These are phyloP conservation scores for Drosophila saltans DNA, from an alignment of 1,140 invertebrate species.

Conservation along the genomic window DNA sequence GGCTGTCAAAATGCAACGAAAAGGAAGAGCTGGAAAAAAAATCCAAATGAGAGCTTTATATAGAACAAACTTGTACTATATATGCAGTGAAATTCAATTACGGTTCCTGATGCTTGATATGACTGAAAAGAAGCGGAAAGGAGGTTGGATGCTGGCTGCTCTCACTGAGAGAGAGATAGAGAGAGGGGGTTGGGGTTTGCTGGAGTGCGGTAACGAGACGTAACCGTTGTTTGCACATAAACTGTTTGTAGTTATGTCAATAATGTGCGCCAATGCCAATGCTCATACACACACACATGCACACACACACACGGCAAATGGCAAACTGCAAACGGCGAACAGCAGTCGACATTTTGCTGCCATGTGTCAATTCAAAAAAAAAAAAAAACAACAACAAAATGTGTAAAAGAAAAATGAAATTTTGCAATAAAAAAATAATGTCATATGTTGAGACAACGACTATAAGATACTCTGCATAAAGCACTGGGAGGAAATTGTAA, in stretches of 20 bases:
- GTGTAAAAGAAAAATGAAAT: constrained; percentile 41
- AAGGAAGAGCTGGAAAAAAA: not conserved
- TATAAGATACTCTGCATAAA: not conserved
- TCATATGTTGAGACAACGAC: not conserved
- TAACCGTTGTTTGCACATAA: constrained; percentile 77
- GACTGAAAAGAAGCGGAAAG: constrained; percentile 25
- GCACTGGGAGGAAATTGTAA: too few species aligned
- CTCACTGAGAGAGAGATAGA: not conserved
- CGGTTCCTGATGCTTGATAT: constrained; percentile 10
- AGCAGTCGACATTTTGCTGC: constrained; percentile 43
- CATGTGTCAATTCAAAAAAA: constrained; percentile 65
- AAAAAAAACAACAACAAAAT: constrained; percentile 35
- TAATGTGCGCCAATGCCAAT: constrained; percentile 46
- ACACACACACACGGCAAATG: constrained; percentile 30
- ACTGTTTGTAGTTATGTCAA: constrained; percentile 78
- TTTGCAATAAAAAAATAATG: constrained; percentile 36
- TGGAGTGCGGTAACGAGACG: constrained; percentile 63
- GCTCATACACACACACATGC: constrained; percentile 15
- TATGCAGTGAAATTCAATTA: constrained; percentile 10
- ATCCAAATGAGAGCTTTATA: constrained; percentile 24
- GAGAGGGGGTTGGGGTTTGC: not conserved
- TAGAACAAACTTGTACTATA: not conserved
- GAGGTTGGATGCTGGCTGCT: not conserved
- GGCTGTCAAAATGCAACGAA: constrained; percentile 57
- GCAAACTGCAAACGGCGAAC: constrained; percentile 15